Percentiles rank a stretch among this genome's conserved stretches.
Conservation (phyloP, 2,113 vertebrate genomes). For the Pseudopipra pipra region DNA sequence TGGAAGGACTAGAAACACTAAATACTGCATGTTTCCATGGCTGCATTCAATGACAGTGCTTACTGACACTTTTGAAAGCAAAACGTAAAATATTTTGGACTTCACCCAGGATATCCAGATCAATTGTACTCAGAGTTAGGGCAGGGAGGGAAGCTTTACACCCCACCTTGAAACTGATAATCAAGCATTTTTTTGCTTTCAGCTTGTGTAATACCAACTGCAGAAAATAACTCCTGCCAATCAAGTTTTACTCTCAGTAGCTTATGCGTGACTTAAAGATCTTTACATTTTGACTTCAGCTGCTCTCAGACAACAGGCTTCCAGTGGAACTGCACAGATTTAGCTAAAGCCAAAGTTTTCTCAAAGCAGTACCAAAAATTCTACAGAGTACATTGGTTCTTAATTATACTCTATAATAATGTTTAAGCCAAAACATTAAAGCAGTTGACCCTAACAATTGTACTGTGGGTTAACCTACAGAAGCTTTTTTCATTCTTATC, state of each 20-base stretch:
- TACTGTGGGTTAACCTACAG: neutral
- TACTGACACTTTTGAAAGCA: neutral
- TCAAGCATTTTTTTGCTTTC: neutral
- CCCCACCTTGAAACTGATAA: neutral
- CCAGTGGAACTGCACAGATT: neutral
- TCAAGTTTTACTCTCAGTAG: neutral
- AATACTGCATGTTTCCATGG: neutral
- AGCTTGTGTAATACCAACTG: neutral
- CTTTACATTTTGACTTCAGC: slow-evolving; percentile 30
- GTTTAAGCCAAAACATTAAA: neutral
- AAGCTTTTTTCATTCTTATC: neutral
- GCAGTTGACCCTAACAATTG: neutral
- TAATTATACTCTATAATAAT: neutral
- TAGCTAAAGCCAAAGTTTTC: neutral
- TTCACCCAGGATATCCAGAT: neutral
- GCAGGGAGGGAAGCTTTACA: neutral
- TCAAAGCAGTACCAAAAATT: neutral
- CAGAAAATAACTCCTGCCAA: neutral
- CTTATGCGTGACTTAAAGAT: neutral
- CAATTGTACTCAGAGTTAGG: neutral
- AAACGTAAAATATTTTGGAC: neutral
- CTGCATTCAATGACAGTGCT: neutral
- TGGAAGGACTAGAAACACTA: neutral
- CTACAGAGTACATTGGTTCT: neutral
- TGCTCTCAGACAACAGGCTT: slow-evolving; percentile 1